Evolutionary conservation across 2,797 vertebrate genomes (phyloP).

Genomic region (Picus viridis): DNA sequence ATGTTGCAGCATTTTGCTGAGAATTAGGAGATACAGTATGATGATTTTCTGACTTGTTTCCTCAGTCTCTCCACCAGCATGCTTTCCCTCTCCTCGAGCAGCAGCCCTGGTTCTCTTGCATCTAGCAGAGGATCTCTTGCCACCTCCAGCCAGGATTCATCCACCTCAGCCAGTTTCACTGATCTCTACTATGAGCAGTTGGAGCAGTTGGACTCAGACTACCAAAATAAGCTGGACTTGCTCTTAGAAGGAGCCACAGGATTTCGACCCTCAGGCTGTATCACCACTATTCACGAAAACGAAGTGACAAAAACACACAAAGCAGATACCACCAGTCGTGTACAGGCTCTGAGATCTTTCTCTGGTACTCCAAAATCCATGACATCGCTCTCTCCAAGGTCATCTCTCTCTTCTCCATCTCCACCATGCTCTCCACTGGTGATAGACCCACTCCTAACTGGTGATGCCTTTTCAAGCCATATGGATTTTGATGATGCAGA

Average conservation of each 20-base stretch:
- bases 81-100: slow-evolving; percentile 95
- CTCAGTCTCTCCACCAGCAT: slow-evolving; percentile 93
- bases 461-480: slow-evolving; percentile 84
- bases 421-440: slow-evolving; percentile 94
- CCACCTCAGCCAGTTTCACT: slow-evolving; percentile 92
- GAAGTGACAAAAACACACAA: slow-evolving; percentile 86
- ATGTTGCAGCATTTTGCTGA: background rate
- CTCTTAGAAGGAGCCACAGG: slow-evolving; percentile 86
- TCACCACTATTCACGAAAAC: slow-evolving; percentile 95
- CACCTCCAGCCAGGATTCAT: slow-evolving; percentile 91
- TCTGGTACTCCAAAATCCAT: slow-evolving; percentile 92
- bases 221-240: slow-evolving; percentile 92
- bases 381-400: slow-evolving; percentile 93
- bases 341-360: slow-evolving; percentile 84
- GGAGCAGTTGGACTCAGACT: slow-evolving; percentile 89
- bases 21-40: background rate
- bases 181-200: slow-evolving; percentile 92
- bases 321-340: slow-evolving; percentile 72
- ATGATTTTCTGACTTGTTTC: slow-evolving; percentile 47
- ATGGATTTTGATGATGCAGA: slow-evolving; percentile 83
- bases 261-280: slow-evolving; percentile 91
- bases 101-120: slow-evolving; percentile 92
- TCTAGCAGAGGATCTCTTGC: slow-evolving; percentile 93
- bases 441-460: slow-evolving; percentile 84
- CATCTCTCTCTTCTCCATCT: slow-evolving; percentile 94